Evolutionary conservation across 2,888 invertebrate species (phyloP).

Genomic region (Biston stratarius): DNA sequence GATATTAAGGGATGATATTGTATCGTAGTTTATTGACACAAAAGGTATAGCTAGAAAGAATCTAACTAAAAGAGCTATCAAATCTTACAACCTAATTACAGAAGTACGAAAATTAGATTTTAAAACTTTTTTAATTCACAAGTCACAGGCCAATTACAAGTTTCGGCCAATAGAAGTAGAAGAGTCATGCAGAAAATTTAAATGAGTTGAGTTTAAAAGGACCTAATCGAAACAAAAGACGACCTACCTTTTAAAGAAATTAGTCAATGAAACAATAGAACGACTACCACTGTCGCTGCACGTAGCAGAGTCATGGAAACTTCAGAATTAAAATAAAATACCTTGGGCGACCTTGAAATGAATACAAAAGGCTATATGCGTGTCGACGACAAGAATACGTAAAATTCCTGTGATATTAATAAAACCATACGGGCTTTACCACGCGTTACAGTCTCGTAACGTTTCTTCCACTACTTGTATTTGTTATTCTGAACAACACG

Average conservation of each 20-base stretch:
- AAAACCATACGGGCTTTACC: constrained; percentile 41
- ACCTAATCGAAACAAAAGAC: constrained; percentile 20
- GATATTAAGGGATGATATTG: too few relatives aligned
- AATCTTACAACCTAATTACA: too few relatives aligned
- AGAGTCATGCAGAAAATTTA: constrained; percentile 3
- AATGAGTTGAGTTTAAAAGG: neutral
- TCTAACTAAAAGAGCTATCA: too few relatives aligned
- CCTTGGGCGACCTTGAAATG: constrained; percentile 29
- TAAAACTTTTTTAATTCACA: too few relatives aligned
- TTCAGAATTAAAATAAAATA: constrained; percentile 27
- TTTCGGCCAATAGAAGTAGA: neutral
- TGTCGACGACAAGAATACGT: constrained; percentile 39
- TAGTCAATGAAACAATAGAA: constrained; percentile 23
- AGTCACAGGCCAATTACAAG: too few relatives aligned
- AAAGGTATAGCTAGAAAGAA: too few relatives aligned
- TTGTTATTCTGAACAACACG: constrained; percentile 76
- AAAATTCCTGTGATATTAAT: constrained; percentile 44
- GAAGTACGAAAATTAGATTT: too few relatives aligned
- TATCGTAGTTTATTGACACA: too few relatives aligned
- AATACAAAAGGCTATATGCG: constrained; percentile 31
- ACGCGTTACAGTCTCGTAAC: constrained; percentile 33
- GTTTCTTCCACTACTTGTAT: constrained; percentile 51
- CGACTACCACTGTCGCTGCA: constrained; percentile 25
- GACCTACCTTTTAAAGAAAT: constrained; percentile 23
- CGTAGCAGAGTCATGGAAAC: constrained; percentile 29